These are phyloP conservation scores for Betta splendens DNA, from an alignment of 2,797 vertebrate species.

Conservation along the genomic window DNA sequence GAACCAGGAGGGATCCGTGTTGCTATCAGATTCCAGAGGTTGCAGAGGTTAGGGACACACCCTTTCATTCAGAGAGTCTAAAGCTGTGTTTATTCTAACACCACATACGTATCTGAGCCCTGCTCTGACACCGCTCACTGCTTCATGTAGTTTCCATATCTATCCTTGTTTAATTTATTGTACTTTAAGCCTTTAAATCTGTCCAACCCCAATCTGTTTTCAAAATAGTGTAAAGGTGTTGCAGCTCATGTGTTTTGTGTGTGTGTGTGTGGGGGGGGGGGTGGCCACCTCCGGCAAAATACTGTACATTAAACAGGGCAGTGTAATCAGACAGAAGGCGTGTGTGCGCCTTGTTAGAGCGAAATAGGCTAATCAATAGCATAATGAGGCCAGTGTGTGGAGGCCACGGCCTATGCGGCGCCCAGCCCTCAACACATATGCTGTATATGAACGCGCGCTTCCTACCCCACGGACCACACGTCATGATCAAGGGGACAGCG, in stretches of 20 bases:
- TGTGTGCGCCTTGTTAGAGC: slow-evolving; percentile 37
- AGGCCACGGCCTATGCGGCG: slow-evolving; percentile 20
- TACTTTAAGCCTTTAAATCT: no score
- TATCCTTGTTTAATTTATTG: no score
- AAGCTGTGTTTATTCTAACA: slow-evolving; percentile 14
- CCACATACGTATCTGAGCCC: no score
- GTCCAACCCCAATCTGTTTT: neutral
- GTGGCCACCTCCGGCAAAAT: slow-evolving; percentile 39
- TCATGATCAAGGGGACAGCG: slow-evolving; percentile 10
- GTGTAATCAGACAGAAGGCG: slow-evolving; percentile 51
- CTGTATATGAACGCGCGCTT: neutral
- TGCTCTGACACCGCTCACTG: no score
- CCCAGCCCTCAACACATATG: neutral
- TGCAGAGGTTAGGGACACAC: slow-evolving; percentile 32
- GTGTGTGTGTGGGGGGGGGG: slow-evolving; percentile 12
- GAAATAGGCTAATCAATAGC: slow-evolving; percentile 76
- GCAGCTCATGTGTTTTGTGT: neutral
- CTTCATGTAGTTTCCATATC: no score
- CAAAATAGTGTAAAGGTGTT: slow-evolving; percentile 9
- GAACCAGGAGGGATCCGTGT: neutral
- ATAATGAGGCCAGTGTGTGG: slow-evolving; percentile 62
- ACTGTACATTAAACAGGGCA: slow-evolving; percentile 51
- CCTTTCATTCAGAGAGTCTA: slow-evolving; percentile 16
- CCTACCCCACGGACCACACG: neutral
- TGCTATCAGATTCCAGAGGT: slow-evolving; percentile 23